Evolutionary conservation across 2,797 vertebrate genomes (phyloP), one percentile per base, ranked within the genome.

Genomic region (Fistularia commersonii): DNA sequence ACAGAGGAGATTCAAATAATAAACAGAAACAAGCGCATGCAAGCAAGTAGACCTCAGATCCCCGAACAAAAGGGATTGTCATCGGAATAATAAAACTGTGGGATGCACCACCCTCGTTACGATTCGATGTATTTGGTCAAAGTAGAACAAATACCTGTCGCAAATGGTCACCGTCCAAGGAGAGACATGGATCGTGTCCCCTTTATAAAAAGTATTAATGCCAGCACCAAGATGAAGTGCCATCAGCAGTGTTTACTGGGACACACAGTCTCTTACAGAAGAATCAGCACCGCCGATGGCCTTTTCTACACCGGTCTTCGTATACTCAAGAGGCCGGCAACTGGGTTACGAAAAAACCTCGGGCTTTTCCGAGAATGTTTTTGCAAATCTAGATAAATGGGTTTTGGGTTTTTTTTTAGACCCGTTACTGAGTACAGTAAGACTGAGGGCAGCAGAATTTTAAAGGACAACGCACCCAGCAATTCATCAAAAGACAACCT

Each of bases 401-500:
- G 33, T 8, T 74, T 6, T 7, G 11, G 32, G 44, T 7, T 10
- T 23, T 8, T n/a, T 11, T 32, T 32, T 46, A 48, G 46, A 57
- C 69, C 69, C 79, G 79, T 75, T 75, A 79, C 71, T 48, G 66
- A 73, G 61, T 72, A 74, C 67, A 52, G 61, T 75, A 45, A 70
- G 64, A 67, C 31, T 34, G 41, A 57, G 72, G 65, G 56, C 63
- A 75, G 66, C 61, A 56, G 66, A 67, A 32, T 49, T 23, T 81
- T 76, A 66, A 76, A 80, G 76, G 73, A 74, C 73, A 68, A 73
- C 56, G 64, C 37, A 52, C 54, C 51, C 7, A 2, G 54, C 61
- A 58, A 73, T 85, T 86, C 75, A 72, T 84, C 81, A 85, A n/a
- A 60, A 59, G 37, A 48, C 41, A 66, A 70, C 69, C 72, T 72